Percentiles rank a stretch among this genome's conserved stretches.
phyloP scores from a whole-genome alignment of 2,113 vertebrate species.

The Nothocercus julius region DNA sequence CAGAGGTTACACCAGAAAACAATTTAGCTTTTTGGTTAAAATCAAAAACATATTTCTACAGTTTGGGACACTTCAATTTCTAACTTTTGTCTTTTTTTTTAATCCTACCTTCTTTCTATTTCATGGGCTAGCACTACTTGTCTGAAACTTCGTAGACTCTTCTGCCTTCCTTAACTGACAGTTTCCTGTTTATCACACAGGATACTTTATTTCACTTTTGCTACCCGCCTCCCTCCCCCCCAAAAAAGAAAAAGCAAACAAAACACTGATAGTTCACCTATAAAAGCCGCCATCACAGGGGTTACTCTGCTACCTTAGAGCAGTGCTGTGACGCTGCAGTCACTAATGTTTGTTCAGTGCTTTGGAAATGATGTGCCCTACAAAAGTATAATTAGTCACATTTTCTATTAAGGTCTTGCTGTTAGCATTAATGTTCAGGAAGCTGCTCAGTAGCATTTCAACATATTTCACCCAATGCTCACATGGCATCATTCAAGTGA shows the following conservation, averaged over 20 bases:
- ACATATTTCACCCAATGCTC: rapidly evolving
- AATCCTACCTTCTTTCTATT: neutral
- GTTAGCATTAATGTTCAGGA: neutral
- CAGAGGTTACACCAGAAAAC: neutral
- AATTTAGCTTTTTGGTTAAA: neutral
- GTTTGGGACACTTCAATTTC: neutral
- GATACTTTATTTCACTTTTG: neutral
- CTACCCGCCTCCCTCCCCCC: neutral
- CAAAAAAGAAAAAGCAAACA: too few species aligned
- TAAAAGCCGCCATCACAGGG: neutral
- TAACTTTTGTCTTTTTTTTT: neutral
- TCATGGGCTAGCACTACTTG: neutral
- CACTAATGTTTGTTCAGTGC: neutral
- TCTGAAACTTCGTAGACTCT: neutral
- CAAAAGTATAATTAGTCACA: neutral
- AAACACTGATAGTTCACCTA: neutral
- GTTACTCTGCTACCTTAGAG: neutral
- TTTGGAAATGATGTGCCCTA: neutral
- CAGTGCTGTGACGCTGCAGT: neutral
- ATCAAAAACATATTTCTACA: neutral
- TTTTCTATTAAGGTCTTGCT: neutral
- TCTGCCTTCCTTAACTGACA: neutral
- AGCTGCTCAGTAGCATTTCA: neutral
- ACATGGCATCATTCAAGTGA: neutral
- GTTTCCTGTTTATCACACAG: conserved; percentile 4